Base-by-base conservation (phyloP, 1,140 invertebrate species). In the Hyles vespertilio region DNA sequence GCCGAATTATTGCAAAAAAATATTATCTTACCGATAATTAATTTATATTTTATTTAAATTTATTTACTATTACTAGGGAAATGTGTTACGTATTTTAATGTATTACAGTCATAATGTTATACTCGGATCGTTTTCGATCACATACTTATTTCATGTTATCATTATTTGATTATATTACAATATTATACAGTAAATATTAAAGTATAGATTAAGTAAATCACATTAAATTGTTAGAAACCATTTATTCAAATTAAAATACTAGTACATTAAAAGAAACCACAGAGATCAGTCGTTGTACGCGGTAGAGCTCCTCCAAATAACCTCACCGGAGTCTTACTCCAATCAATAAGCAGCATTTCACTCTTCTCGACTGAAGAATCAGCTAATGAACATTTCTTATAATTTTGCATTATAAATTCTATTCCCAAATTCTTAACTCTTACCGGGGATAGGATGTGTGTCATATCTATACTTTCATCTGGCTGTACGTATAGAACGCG, bases 221-320 rank as follows among this genome's bases (percentile, higher is more conserved):
- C 6, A 22, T 22, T 47, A 8, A 47, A 8, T 47, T 47, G 10
- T 11, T 8, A 22, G 10, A 47, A 8, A n/a, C 46, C 46, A 47
- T 8, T 47, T 47, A 22, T 22, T 47, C 5, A 6, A 47, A 47
- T 11, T 47, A 11, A 8, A 10, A 10, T 47, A 8, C 1, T 1
- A 47, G 10, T 11, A 12, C 7, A 55, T 48, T 69, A 88, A 73
- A 92, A 92, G 53, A 89, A 76, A 3, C 91, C 91, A 67, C 91
- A 92, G 3, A 89, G 59, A 56, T 84, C 81, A 3, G 79, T 78
- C 1, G 89, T 91, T 62, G 86, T 89, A 64, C 86, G 90, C 8
- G 91, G 59, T 55, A 84, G 77, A 3, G 91, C 90, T 5, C 91
- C 91, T 32, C 91, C 91, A 72, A 91, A 92, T 0, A 92, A 72